Evolutionary conservation across 2,888 invertebrate genomes (phyloP).

Genomic region (Campoletis raptor): DNA sequence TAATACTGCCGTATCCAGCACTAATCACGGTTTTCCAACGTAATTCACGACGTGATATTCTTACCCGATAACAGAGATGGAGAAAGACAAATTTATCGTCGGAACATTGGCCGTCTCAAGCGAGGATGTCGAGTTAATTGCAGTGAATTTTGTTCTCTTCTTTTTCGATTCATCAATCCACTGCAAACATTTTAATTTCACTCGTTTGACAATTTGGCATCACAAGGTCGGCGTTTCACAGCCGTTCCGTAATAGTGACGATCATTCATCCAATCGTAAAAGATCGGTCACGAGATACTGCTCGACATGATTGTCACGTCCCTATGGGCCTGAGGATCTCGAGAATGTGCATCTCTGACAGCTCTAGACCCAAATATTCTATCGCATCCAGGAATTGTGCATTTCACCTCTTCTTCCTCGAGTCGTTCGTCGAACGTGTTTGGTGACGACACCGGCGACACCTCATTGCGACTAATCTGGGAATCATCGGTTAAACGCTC

Average conservation of each 20-base stretch:
- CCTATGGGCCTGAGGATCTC: constrained; percentile 83
- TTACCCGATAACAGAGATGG: not conserved
- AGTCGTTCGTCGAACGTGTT: constrained; percentile 71
- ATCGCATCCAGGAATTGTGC: constrained; percentile 91
- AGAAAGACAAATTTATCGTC: constrained; percentile 4
- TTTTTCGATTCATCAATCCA: constrained; percentile 34
- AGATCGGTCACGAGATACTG: constrained; percentile 82
- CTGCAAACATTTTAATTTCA: constrained; percentile 24
- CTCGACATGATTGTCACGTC: constrained; percentile 79
- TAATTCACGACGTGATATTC: constrained; percentile 6
- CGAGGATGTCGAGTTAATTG: constrained; percentile 53
- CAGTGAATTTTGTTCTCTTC: constrained; percentile 23
- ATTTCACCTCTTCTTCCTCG: constrained; percentile 88
- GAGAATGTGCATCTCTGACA: constrained; percentile 91
- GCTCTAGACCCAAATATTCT: constrained; percentile 92
- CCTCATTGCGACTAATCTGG: constrained; percentile 23
- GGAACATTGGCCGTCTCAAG: constrained; percentile 37
- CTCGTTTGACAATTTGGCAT: constrained; percentile 65
- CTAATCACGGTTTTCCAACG: constrained; percentile 26
- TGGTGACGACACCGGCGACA: constrained; percentile 74
- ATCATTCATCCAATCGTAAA: constrained; percentile 73
- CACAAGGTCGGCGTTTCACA: constrained; percentile 72
- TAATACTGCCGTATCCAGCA: constrained; percentile 64
- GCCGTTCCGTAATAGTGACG: constrained; percentile 75
- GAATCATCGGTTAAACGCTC: constrained; percentile 71